Evolutionary conservation across 2,113 vertebrate species (phyloP).

Genomic region (Sinocyclocheilus maitianheensis): DNA sequence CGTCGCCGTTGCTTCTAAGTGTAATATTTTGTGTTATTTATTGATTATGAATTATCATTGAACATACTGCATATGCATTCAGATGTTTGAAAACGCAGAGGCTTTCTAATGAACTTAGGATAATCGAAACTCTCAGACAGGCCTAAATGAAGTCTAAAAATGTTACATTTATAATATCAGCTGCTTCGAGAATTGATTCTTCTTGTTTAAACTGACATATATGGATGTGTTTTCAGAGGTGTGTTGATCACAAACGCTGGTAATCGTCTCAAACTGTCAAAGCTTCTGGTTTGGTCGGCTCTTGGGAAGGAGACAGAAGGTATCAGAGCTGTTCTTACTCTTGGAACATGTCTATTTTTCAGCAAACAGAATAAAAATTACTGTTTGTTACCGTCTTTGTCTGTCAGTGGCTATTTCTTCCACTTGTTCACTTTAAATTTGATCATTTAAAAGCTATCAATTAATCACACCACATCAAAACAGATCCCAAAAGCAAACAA

Average conservation of each 20-base stretch:
- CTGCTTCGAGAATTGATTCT: not conserved
- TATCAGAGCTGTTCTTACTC: not conserved
- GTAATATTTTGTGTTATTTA: not conserved
- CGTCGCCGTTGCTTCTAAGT: not conserved
- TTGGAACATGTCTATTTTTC: slow-evolving; percentile 50
- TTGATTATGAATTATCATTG: not conserved
- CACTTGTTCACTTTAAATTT: not conserved
- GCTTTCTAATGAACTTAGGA: not conserved
- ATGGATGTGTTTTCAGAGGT: slow-evolving; percentile 10
- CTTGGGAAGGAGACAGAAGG: slow-evolving; percentile 21
- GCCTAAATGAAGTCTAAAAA: not conserved
- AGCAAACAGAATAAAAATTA: slow-evolving; percentile 42
- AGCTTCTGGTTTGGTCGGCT: slow-evolving; percentile 11
- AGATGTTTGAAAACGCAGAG: not conserved
- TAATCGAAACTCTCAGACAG: not conserved
- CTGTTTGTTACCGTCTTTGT: not conserved
- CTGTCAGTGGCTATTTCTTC: not conserved
- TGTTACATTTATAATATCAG: not conserved
- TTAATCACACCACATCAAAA: not conserved
- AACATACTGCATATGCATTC: not conserved
- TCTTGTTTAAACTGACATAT: not conserved
- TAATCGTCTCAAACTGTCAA: not conserved
- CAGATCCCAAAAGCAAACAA: no score
- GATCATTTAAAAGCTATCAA: not conserved
- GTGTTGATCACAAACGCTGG: not conserved